A percentile compares a stretch with the other conserved stretches of the same genome.
Evolutionary conservation across 2,797 vertebrate genomes (phyloP).

Genomic region (Odontamblyopus rebecca): DNA sequence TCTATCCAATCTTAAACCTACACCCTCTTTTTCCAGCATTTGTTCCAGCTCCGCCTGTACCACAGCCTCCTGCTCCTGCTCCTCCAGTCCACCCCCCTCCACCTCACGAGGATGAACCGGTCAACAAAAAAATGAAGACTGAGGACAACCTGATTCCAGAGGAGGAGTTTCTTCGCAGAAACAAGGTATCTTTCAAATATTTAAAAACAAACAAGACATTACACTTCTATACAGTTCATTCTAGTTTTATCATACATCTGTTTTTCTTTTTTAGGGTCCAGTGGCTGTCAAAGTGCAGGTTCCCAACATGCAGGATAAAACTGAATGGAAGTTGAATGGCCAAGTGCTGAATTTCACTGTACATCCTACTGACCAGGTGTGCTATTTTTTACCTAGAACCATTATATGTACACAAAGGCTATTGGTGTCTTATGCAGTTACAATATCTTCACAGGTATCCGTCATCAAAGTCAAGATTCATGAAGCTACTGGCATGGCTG

Average conservation of each 20-base stretch:
- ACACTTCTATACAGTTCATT: background rate
- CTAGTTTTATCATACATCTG: background rate
- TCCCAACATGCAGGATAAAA: slow-evolving; percentile 99
- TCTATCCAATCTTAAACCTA: background rate
- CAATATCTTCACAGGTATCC: slow-evolving; percentile 83
- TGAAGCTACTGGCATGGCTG: slow-evolving; percentile 97
- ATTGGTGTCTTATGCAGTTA: slow-evolving; percentile 14
- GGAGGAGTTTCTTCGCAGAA: slow-evolving; percentile 94
- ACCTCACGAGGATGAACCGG: slow-evolving; percentile 92
- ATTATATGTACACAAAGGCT: background rate
- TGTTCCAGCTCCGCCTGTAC: slow-evolving; percentile 92
- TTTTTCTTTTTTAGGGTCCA: slow-evolving; percentile 56
- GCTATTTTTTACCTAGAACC: background rate
- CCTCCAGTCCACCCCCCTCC: slow-evolving; percentile 89
- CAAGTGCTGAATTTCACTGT: slow-evolving; percentile 95
- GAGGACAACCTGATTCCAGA: slow-evolving; percentile 97
- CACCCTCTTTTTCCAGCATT: slow-evolving; percentile 79
- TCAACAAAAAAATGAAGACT: slow-evolving; percentile 95
- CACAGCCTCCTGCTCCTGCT: slow-evolving; percentile 84
- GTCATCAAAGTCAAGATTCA: slow-evolving; percentile 99
- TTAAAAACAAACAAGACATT: background rate
- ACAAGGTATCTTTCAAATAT: slow-evolving; percentile 76
- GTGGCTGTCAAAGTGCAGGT: slow-evolving; percentile 97
- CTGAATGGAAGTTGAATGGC: slow-evolving; percentile 96
- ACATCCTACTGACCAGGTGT: slow-evolving; percentile 95